Conservation (phyloP, 2,797 vertebrate species). For the Poliocrania exsul region DNA sequence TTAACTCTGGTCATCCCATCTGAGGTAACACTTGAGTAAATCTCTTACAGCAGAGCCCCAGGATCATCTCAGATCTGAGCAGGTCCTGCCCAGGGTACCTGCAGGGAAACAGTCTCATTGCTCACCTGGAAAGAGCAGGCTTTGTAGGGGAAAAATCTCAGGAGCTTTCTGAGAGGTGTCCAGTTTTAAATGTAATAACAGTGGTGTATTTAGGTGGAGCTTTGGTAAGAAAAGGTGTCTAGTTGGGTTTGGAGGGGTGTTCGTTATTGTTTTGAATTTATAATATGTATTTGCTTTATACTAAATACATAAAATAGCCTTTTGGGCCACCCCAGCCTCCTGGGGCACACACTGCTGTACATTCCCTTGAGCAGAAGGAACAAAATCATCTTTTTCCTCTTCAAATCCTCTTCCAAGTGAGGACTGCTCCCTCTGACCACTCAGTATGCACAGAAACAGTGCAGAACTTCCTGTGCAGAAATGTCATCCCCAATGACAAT, state of each 20-base stretch:
- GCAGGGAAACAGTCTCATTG: background rate
- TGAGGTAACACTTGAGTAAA: background rate
- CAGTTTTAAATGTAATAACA: background rate
- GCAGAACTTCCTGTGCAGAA: slow-evolving; percentile 52
- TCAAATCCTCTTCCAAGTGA: background rate
- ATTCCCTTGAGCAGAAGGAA: background rate
- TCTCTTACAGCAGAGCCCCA: background rate
- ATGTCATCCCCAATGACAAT: slow-evolving; percentile 54
- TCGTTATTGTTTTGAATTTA: background rate
- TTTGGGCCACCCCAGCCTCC: background rate
- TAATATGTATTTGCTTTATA: background rate
- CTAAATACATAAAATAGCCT: background rate
- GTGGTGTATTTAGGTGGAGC: rapidly evolving
- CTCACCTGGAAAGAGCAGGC: background rate
- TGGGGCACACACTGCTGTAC: background rate
- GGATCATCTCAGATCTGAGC: background rate
- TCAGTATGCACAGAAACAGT: background rate
- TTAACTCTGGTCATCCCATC: background rate
- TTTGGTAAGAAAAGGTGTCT: background rate
- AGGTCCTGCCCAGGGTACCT: background rate
- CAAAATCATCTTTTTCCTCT: background rate
- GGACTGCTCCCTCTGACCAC: background rate
- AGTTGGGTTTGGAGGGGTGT: background rate
- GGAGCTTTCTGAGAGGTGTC: background rate
- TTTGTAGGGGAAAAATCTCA: background rate